Percentiles rank a stretch among this genome's conserved stretches.
Evolutionary conservation across 2,888 invertebrate species (phyloP).

Genomic region (Parascotia fuliginaria): DNA sequence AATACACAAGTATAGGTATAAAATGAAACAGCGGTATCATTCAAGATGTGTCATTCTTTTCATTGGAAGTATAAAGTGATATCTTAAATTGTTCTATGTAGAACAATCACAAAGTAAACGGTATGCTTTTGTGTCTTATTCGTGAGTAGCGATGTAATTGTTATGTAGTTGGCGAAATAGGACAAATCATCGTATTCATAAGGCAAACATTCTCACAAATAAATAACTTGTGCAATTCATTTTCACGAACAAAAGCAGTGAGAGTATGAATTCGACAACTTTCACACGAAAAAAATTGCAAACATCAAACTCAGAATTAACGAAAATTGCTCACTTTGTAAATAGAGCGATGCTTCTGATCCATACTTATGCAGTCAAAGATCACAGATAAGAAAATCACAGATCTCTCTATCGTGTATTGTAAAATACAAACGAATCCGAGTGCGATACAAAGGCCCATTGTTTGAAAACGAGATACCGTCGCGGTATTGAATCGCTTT

Average conservation of each 20-base stretch:
- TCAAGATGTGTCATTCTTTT: background rate
- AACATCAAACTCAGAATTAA: slow-evolving; percentile 11
- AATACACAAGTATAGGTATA: too few relatives aligned
- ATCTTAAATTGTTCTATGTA: background rate
- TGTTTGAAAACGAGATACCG: slow-evolving; percentile 59
- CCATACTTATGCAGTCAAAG: slow-evolving; percentile 30
- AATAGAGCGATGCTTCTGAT: slow-evolving; percentile 28
- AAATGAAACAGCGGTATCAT: too few relatives aligned
- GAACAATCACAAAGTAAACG: background rate
- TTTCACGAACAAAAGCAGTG: background rate
- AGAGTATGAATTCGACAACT: background rate
- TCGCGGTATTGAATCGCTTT: slow-evolving; percentile 45
- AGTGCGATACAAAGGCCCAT: slow-evolving; percentile 63
- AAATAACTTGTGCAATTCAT: slow-evolving; percentile 9
- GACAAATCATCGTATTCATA: slow-evolving; percentile 8
- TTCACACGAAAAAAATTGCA: background rate
- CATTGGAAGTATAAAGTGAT: background rate
- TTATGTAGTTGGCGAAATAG: slow-evolving; percentile 18
- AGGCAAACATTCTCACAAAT: slow-evolving; percentile 12
- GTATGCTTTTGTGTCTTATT: background rate
- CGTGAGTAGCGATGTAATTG: slow-evolving; percentile 6
- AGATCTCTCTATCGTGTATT: slow-evolving; percentile 48
- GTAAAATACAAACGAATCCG: slow-evolving; percentile 61
- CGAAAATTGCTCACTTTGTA: slow-evolving; percentile 14
- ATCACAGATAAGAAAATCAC: slow-evolving; percentile 45